phyloP scores from a whole-genome alignment of 2,888 invertebrate genomes.

The Incurvaria masculella region DNA sequence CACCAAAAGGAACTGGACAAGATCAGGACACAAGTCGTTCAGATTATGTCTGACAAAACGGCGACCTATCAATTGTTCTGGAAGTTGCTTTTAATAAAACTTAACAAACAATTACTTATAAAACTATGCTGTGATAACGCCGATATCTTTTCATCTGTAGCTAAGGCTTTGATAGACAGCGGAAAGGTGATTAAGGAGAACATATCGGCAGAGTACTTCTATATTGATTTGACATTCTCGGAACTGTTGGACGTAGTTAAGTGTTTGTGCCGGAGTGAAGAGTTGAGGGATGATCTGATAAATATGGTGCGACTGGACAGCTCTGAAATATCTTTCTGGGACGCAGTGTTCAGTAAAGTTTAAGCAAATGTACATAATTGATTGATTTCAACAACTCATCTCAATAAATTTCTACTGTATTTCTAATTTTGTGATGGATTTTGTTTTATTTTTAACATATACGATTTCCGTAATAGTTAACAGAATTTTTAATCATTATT shows the following conservation, averaged over 20 bases:
- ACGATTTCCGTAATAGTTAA: no score
- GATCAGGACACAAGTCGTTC: slow-evolving; percentile 23
- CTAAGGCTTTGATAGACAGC: slow-evolving; percentile 36
- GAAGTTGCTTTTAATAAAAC: slow-evolving; percentile 28
- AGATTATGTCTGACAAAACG: slow-evolving; percentile 25
- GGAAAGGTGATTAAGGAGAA: slow-evolving; percentile 35
- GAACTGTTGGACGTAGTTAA: slow-evolving; percentile 42
- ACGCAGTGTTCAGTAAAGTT: background rate
- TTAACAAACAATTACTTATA: slow-evolving; percentile 24
- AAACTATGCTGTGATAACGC: slow-evolving; percentile 31
- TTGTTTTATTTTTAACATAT: no score
- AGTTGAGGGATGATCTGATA: slow-evolving; percentile 37
- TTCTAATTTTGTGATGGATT: no score
- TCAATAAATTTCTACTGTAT: no score
- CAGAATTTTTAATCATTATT: no score
- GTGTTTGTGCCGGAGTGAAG: slow-evolving; percentile 34
- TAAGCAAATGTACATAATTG: no score
- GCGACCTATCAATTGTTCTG: slow-evolving; percentile 30
- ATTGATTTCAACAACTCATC: no score
- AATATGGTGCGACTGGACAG: slow-evolving; percentile 26
- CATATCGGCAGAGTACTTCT: slow-evolving; percentile 38
- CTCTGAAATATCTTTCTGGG: background rate
- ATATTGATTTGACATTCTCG: slow-evolving; percentile 47
- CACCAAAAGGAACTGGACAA: slow-evolving; percentile 20
- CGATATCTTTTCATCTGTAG: slow-evolving; percentile 28